Conservation (phyloP, 2,113 vertebrate genomes). For the Progne subis region DNA sequence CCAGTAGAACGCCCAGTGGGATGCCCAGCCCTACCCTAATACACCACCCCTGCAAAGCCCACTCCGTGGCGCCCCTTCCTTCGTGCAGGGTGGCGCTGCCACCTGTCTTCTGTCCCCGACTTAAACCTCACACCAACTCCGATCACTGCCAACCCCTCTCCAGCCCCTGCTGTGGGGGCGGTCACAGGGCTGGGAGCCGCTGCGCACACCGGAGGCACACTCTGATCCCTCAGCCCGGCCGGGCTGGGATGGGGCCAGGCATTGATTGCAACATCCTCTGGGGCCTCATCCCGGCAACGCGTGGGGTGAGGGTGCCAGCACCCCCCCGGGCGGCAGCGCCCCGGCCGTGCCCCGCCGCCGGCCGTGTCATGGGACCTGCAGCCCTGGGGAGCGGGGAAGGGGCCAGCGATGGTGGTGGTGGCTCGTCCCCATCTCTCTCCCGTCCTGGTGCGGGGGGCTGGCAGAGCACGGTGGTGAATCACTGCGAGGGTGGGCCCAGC, state of each 20-base stretch:
- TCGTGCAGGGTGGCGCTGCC: background rate
- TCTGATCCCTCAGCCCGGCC: background rate
- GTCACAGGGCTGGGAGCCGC: background rate
- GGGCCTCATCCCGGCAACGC: fast-evolving
- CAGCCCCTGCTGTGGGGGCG: fast-evolving
- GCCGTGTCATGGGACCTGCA: fast-evolving
- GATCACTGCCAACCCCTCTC: fast-evolving
- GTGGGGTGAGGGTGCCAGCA: background rate
- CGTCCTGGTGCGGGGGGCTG: background rate
- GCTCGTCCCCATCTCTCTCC: fast-evolving
- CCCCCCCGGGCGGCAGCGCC: fast-evolving
- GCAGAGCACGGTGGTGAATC: background rate
- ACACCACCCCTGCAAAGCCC: fast-evolving
- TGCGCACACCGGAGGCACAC: fast-evolving
- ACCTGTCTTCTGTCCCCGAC: background rate
- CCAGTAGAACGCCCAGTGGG: background rate
- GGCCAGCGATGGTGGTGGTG: fast-evolving
- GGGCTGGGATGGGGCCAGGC: background rate
- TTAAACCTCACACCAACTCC: background rate
- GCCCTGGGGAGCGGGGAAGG: background rate
- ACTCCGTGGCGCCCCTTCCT: fast-evolving
- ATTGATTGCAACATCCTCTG: background rate
- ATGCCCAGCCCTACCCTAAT: background rate
- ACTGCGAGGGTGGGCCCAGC: fast-evolving
- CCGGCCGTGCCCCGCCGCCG: fast-evolving